Evolutionary conservation across 2,113 vertebrate genomes (phyloP).

Genomic region (Dolichallabes microphthalmus): DNA sequence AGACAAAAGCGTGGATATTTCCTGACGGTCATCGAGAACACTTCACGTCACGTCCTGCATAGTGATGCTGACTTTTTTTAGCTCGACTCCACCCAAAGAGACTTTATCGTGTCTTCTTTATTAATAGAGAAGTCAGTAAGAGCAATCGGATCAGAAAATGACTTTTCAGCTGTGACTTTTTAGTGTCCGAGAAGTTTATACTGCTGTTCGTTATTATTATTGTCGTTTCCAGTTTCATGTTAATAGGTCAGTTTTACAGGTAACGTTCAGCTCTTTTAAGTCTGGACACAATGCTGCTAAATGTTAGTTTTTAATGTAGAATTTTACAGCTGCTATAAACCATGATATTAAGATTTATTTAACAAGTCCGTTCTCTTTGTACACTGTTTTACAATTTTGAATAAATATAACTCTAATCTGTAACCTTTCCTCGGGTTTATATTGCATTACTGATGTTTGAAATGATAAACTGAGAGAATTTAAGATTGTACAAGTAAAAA

Average conservation of each 20-base stretch:
- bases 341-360: not conserved
- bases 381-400: not conserved
- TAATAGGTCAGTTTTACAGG: not conserved
- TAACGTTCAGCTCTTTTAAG: not conserved
- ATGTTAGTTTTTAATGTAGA: not conserved
- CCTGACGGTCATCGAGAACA: not conserved
- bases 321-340: not conserved
- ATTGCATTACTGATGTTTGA: not conserved
- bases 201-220: too few species aligned
- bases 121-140: not conserved
- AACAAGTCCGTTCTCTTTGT: not conserved
- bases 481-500: not conserved
- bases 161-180: not conserved
- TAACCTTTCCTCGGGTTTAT: not conserved
- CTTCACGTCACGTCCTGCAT: too few species aligned
- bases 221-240: not conserved
- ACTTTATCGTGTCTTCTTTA: not conserved
- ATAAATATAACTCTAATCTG: conserved; percentile 31
- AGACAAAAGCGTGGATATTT: conserved; percentile 21
- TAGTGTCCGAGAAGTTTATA: not conserved
- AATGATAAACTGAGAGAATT: not conserved
- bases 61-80: not conserved
- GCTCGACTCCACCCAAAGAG: not conserved
- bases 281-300: not conserved
- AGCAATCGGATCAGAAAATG: not conserved